A percentile compares a stretch with the other conserved stretches of the same genome.
Evolutionary conservation across 2,888 invertebrate species (phyloP).

Genomic region (Ryuthela nishihirai): DNA sequence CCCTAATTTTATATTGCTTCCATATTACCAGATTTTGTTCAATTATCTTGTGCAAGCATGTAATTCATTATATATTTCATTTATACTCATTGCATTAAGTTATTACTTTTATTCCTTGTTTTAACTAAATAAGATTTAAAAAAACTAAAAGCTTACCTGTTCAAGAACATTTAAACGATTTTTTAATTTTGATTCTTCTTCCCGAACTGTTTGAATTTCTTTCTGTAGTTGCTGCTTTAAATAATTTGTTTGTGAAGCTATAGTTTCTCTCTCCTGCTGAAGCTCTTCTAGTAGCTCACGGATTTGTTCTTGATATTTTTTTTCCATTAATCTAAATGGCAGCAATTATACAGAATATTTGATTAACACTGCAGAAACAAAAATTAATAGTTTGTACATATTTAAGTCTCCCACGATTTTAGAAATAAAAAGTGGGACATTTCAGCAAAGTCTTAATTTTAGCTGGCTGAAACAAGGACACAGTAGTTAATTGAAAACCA

Average conservation of each 20-base stretch:
- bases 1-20: too few species aligned
- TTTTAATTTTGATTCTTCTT: slow-evolving; percentile 64
- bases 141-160: slow-evolving; percentile 46
- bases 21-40: too few species aligned
- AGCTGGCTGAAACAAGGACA: too few species aligned
- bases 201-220: slow-evolving; percentile 62
- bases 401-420: neutral
- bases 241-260: slow-evolving; percentile 56
- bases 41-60: too few species aligned
- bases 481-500: too few species aligned
- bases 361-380: neutral
- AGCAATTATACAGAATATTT: too few species aligned
- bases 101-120: too few species aligned
- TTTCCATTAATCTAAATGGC: slow-evolving; percentile 62
- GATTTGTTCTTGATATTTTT: slow-evolving; percentile 70
- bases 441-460: slow-evolving; percentile 7
- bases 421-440: neutral
- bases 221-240: slow-evolving; percentile 57
- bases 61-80: too few species aligned
- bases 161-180: slow-evolving; percentile 61
- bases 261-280: slow-evolving; percentile 69
- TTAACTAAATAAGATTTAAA: too few species aligned
- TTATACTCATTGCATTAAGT: too few species aligned
- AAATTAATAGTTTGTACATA: neutral
- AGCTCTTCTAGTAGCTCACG: slow-evolving; percentile 66